Evolutionary conservation across 2,797 vertebrate genomes (phyloP).

Genomic region (Lacerta bilineata): DNA sequence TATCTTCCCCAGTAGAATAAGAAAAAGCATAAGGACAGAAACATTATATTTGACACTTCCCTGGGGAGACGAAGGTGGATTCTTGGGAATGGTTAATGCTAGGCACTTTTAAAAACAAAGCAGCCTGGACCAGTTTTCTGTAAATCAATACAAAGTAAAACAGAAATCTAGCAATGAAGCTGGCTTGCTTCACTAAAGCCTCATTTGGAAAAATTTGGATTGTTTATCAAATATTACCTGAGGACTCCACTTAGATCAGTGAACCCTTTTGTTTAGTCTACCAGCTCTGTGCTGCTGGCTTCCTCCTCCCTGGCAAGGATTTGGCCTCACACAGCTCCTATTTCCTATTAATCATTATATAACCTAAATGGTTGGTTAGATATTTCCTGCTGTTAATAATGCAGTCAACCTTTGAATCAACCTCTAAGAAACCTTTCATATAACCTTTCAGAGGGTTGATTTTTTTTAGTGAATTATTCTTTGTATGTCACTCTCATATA

Average conservation of each 20-base stretch:
- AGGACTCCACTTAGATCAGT: background rate
- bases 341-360: conserved; percentile 65
- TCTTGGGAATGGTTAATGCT: conserved; percentile 14
- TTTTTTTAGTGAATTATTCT: conserved; percentile 1
- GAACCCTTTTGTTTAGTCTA: conserved; percentile 39
- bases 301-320: conserved; percentile 43
- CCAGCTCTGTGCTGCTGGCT: background rate
- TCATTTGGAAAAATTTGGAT: conserved; percentile 55
- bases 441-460: background rate
- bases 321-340: background rate
- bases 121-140: conserved; percentile 27
- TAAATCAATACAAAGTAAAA: conserved; percentile 53
- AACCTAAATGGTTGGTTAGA: conserved; percentile 46
- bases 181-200: conserved; percentile 47
- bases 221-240: conserved; percentile 34
- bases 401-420: background rate
- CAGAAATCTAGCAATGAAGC: conserved; percentile 30
- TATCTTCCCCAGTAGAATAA: background rate
- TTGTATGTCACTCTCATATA: background rate
- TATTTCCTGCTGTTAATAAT: conserved; percentile 35
- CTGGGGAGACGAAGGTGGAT: accelerated
- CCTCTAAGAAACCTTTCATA: conserved; percentile 1
- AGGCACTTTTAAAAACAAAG: conserved; percentile 18
- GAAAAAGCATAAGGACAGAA: background rate
- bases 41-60: background rate